A percentile compares a stretch with the other conserved stretches of the same genome.
Evolutionary conservation across 2,797 vertebrate species (phyloP).

Genomic region (Squalus acanthias): DNA sequence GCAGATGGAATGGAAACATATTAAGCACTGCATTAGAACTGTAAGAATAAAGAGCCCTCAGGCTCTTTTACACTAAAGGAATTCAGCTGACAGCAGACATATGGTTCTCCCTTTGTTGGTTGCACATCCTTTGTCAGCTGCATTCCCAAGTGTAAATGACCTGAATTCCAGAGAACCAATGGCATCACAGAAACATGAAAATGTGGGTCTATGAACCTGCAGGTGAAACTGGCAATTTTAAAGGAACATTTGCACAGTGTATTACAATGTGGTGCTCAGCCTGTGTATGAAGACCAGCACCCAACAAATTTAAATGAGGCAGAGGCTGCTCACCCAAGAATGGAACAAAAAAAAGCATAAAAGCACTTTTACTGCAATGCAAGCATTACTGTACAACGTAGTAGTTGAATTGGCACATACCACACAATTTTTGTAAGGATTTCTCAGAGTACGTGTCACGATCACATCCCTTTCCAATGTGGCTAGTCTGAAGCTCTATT

Average conservation of each 20-base stretch:
- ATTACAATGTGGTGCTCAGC: not conserved
- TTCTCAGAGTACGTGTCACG: conserved; percentile 89
- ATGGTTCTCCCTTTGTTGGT: not conserved
- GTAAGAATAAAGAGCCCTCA: not conserved
- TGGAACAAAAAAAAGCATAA: not conserved
- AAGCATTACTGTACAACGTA: not conserved
- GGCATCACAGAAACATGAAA: not conserved
- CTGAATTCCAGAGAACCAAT: not conserved
- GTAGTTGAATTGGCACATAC: conserved; percentile 56
- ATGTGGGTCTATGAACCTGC: not conserved
- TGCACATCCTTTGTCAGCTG: not conserved
- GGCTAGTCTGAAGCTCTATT: conserved; percentile 81
- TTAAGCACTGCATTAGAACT: not conserved
- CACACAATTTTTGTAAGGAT: conserved; percentile 86
- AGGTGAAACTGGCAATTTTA: not conserved
- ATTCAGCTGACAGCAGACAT: not conserved
- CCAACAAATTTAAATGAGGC: not conserved
- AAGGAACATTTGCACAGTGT: not conserved
- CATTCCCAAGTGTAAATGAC: not conserved
- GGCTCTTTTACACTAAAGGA: not conserved
- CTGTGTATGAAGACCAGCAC: not conserved
- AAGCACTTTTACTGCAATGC: not conserved
- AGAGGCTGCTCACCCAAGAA: not conserved
- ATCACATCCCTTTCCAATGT: conserved; percentile 88
- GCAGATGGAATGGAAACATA: not conserved